Percentiles rank a stretch among this genome's conserved stretches.
These are phyloP conservation scores for Mimachlamys varia DNA, from an alignment of 2,888 invertebrate genomes.

Conservation along the genomic window DNA sequence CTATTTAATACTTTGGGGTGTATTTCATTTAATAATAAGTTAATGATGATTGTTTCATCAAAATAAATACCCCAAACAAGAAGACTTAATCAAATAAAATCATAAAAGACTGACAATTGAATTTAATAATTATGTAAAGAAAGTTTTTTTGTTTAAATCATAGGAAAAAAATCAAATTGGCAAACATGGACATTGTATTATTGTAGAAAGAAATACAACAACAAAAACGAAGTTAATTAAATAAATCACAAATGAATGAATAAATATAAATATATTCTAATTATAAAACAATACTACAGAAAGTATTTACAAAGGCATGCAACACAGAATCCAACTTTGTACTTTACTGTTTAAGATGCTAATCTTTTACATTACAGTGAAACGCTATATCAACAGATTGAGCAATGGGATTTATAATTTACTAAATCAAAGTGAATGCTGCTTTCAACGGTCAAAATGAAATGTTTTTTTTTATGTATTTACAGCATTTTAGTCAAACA, in stretches of 20 bases:
- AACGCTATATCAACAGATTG: neutral
- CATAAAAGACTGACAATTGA: slow-evolving; percentile 6
- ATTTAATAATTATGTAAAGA: neutral
- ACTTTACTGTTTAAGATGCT: slow-evolving; percentile 21
- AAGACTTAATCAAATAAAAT: neutral
- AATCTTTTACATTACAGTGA: neutral
- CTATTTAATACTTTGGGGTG: neutral
- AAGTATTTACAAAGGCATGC: slow-evolving; percentile 17
- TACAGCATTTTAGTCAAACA: no score
- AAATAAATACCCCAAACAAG: neutral
- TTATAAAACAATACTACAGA: slow-evolving; percentile 8
- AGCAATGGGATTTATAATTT: no score
- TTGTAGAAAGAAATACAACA: slow-evolving; percentile 29
- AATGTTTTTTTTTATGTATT: no score
- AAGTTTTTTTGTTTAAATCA: neutral
- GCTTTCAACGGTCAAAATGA: no score
- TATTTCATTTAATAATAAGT: neutral
- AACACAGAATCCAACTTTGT: neutral
- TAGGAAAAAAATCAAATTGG: neutral
- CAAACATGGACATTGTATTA: neutral
- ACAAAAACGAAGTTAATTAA: neutral
- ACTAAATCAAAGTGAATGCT: no score
- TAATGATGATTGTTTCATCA: neutral
- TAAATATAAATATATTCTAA: slow-evolving; percentile 32
- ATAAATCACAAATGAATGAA: slow-evolving; percentile 36